These are phyloP conservation scores for Pantherophis guttatus DNA, from an alignment of 2,113 vertebrate genomes.

Conservation along the genomic window DNA sequence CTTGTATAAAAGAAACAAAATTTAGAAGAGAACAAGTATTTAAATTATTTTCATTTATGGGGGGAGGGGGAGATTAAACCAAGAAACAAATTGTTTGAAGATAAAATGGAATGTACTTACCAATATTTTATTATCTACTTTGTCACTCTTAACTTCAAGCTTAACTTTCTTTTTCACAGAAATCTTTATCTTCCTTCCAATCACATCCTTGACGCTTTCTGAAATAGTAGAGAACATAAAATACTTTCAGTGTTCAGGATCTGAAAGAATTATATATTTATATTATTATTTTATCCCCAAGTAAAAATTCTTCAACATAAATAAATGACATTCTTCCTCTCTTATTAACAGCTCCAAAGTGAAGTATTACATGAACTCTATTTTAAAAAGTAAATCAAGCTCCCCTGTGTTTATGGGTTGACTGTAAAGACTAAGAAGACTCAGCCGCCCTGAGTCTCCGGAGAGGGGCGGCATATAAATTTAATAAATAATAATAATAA, in stretches of 20 bases:
- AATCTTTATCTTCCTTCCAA: slow-evolving; percentile 93
- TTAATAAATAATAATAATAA: too few species aligned
- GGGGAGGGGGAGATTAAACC: background rate
- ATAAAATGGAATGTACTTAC: slow-evolving; percentile 68
- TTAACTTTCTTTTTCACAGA: slow-evolving; percentile 90
- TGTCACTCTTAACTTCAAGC: slow-evolving; percentile 93
- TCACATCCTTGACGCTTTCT: slow-evolving; percentile 89
- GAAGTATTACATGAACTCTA: slow-evolving; percentile 4
- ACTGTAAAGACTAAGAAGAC: background rate
- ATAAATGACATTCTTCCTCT: background rate
- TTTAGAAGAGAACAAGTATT: background rate
- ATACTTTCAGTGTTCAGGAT: background rate
- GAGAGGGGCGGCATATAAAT: too few species aligned
- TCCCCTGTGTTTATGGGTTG: background rate
- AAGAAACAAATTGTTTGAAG: background rate
- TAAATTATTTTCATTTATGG: slow-evolving; percentile 5
- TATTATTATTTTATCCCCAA: background rate
- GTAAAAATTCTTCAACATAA: background rate
- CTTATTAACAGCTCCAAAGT: background rate
- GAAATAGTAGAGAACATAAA: slow-evolving; percentile 57
- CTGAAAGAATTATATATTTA: background rate
- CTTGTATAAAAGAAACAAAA: background rate
- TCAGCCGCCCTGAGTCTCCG: too few species aligned
- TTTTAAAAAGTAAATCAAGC: background rate
- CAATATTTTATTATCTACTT: slow-evolving; percentile 93